Conservation (phyloP, 2,888 invertebrate species). For the Melinaea menophilus region DNA sequence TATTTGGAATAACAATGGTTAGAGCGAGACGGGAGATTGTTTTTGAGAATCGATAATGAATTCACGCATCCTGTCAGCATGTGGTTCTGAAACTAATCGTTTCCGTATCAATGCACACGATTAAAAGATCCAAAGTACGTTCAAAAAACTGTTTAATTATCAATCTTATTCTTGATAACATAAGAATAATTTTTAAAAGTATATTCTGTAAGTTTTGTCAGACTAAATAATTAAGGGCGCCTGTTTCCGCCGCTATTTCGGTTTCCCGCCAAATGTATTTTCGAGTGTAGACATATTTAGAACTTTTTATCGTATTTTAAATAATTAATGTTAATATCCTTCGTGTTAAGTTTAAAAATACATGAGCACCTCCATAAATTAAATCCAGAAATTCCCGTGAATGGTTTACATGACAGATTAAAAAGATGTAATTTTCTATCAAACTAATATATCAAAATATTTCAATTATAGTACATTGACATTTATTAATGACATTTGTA, state of each 20-base stretch:
- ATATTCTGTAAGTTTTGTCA: slow-evolving; percentile 27
- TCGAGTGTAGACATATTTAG: slow-evolving; percentile 25
- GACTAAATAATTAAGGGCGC: slow-evolving; percentile 56
- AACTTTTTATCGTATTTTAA: slow-evolving; percentile 14
- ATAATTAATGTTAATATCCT: slow-evolving; percentile 5
- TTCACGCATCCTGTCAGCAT: slow-evolving; percentile 72
- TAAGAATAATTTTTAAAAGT: slow-evolving; percentile 13
- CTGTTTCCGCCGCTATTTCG: slow-evolving; percentile 62
- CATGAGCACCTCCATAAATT: background rate
- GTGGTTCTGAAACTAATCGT: slow-evolving; percentile 72
- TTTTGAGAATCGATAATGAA: slow-evolving; percentile 71
- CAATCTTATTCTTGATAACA: slow-evolving; percentile 22
- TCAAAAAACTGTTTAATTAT: accelerated
- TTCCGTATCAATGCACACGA: slow-evolving; percentile 49
- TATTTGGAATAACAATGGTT: slow-evolving; percentile 14
- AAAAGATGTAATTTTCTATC: background rate
- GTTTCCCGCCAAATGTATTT: slow-evolving; percentile 64
- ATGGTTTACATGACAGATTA: background rate
- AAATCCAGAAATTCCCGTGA: background rate
- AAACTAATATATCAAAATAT: too few species aligned
- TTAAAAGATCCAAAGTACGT: slow-evolving; percentile 28
- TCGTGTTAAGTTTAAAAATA: background rate
- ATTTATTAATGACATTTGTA: too few species aligned
- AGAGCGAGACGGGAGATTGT: slow-evolving; percentile 41
- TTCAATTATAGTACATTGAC: too few species aligned